Conservation (phyloP, 2,797 vertebrate genomes). For the Capromys pilorides region DNA sequence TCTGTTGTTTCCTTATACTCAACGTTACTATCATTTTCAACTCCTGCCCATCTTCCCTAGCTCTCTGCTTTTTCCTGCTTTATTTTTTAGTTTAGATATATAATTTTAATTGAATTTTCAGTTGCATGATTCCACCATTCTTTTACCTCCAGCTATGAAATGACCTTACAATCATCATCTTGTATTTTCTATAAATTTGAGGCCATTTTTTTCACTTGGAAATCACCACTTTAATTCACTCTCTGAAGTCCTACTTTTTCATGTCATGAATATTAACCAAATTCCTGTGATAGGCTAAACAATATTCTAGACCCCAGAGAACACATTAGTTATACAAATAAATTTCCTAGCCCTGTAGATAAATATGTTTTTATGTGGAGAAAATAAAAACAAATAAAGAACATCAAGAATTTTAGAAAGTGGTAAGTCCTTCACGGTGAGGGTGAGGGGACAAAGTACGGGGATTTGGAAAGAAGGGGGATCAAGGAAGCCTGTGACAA, state of each 20-base stretch:
- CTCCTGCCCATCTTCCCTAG: background rate
- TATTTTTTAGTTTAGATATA: background rate
- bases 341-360: background rate
- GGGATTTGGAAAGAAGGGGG: background rate
- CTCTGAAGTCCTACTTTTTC: background rate
- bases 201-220: background rate
- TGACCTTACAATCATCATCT: background rate
- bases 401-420: background rate
- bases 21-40: background rate
- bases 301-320: background rate
- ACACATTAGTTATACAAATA: background rate
- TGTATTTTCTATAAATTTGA: background rate
- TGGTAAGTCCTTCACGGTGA: background rate
- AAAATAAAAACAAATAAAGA: slow-evolving; percentile 13
- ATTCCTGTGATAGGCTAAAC: background rate
- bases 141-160: background rate
- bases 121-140: background rate
- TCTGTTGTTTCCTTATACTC: background rate
- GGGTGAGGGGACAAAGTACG: background rate
- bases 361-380: background rate
- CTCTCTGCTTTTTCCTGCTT: background rate
- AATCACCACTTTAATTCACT: slow-evolving; percentile 29
- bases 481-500: background rate
- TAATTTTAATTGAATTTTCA: background rate
- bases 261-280: background rate